A percentile compares a stretch with the other conserved stretches of the same genome.
Evolutionary conservation across 2,797 vertebrate species (phyloP).

Genomic region (Danio tinwini): DNA sequence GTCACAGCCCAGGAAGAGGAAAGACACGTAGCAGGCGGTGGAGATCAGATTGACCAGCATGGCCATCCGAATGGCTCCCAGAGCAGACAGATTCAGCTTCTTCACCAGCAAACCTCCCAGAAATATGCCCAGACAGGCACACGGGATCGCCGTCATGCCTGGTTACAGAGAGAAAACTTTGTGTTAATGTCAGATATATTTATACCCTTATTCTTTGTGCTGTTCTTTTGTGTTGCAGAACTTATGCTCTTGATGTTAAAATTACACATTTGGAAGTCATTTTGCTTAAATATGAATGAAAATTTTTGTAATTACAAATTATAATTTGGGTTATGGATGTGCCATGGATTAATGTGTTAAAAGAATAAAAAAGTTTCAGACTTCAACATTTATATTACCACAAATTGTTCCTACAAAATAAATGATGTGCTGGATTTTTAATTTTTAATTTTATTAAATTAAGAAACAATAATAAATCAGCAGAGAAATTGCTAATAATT

Average conservation of each 20-base stretch:
- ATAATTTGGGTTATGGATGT: too few relatives aligned
- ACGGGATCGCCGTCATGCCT: constrained; percentile 99
- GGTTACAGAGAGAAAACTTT: background rate
- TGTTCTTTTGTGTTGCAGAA: background rate
- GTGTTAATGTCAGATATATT: background rate
- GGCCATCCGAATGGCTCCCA: constrained; percentile 96
- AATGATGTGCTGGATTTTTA: too few relatives aligned
- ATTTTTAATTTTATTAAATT: too few relatives aligned
- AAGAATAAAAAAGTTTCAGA: background rate
- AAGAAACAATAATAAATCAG: too few relatives aligned
- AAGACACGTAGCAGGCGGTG: constrained; percentile 95
- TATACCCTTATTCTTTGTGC: background rate
- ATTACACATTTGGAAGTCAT: background rate
- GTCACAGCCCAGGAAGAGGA: constrained; percentile 97
- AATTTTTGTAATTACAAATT: background rate
- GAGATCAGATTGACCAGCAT: constrained; percentile 98
- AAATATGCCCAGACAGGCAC: constrained; percentile 97
- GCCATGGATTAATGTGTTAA: background rate
- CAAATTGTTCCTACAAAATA: background rate
- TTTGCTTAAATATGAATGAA: background rate
- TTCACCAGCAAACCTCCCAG: constrained; percentile 96
- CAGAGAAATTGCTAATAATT: too few relatives aligned
- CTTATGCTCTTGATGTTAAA: background rate
- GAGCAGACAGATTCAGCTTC: constrained; percentile 93
- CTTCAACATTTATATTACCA: background rate